A percentile compares a stretch with the other conserved stretches of the same genome.
phyloP scores from a whole-genome alignment of 2,888 invertebrate species.

The Helleia helle region DNA sequence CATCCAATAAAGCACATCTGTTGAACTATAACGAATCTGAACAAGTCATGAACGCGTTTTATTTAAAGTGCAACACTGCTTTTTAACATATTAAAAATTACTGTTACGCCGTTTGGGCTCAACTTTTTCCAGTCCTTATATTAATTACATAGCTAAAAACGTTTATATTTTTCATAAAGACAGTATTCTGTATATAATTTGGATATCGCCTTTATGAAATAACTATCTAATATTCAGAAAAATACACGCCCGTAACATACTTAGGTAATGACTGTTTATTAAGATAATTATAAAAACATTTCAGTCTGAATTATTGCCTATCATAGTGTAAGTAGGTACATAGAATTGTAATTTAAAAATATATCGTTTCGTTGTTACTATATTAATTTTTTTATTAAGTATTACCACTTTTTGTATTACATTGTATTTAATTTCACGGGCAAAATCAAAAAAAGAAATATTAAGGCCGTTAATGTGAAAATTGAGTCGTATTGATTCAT shows the following conservation, averaged over 20 bases:
- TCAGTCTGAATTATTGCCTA: constrained; percentile 25
- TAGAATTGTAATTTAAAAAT: constrained; percentile 21
- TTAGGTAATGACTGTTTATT: constrained; percentile 20
- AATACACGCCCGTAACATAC: constrained; percentile 18
- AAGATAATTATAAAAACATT: constrained; percentile 25
- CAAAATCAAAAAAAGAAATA: background rate
- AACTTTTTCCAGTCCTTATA: background rate
- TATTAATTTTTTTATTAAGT: constrained; percentile 11
- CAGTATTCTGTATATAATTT: constrained; percentile 6
- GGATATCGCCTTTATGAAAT: constrained; percentile 16
- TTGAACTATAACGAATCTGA: constrained; percentile 14
- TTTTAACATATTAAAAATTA: constrained; percentile 16
- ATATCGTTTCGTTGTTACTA: constrained; percentile 21
- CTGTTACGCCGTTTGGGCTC: background rate
- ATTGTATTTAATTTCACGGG: background rate
- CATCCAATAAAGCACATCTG: constrained; percentile 15
- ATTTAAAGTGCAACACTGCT: constrained; percentile 20
- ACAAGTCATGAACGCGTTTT: constrained; percentile 14
- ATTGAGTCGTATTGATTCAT: too few species aligned
- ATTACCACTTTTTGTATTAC: constrained; percentile 2
- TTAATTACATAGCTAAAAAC: constrained; percentile 11
- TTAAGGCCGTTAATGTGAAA: background rate
- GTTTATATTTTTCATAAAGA: constrained; percentile 19
- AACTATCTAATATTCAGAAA: constrained; percentile 20
- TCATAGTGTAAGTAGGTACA: constrained; percentile 17